Percentiles rank a stretch among this genome's conserved stretches.
Evolutionary conservation across 2,113 vertebrate genomes (phyloP).

Genomic region (Pelecanus crispus): DNA sequence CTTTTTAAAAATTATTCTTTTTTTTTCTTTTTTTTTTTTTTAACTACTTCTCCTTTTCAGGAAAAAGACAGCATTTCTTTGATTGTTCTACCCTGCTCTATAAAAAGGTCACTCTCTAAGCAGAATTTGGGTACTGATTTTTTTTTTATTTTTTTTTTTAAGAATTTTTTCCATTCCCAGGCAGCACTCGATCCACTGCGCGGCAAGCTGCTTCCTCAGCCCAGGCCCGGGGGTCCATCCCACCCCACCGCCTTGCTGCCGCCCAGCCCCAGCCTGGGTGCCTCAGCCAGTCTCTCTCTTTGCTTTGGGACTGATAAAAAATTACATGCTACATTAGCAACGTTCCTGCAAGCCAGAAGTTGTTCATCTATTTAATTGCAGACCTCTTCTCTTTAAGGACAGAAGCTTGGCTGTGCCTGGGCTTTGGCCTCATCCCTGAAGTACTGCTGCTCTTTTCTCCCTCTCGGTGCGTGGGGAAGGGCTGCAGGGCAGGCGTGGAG

Average conservation of each 20-base stretch:
- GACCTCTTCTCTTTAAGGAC: too few species aligned
- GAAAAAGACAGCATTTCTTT: too few species aligned
- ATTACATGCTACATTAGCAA: rapidly evolving
- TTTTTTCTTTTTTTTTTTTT: not conserved
- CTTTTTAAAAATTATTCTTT: too few species aligned
- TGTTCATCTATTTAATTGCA: not conserved
- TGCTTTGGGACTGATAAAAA: not conserved
- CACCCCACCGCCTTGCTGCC: not conserved
- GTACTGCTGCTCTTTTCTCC: rapidly evolving
- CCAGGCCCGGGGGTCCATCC: rapidly evolving
- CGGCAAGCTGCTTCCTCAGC: not conserved
- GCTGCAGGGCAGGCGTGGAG: not conserved
- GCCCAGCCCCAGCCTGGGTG: not conserved
- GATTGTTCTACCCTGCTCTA: not conserved
- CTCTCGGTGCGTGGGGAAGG: rapidly evolving
- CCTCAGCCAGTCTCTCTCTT: rapidly evolving
- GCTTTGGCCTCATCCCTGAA: rapidly evolving
- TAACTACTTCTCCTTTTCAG: too few species aligned
- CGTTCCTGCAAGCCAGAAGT: rapidly evolving
- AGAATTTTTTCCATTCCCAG: not conserved
- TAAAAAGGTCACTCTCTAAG: not conserved
- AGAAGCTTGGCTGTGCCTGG: not conserved
- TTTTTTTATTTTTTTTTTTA: too few species aligned
- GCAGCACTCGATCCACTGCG: not conserved
- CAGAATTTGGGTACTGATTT: not conserved